Evolutionary conservation across 2,113 vertebrate genomes (phyloP).

Genomic region (Pseudonaja textilis): DNA sequence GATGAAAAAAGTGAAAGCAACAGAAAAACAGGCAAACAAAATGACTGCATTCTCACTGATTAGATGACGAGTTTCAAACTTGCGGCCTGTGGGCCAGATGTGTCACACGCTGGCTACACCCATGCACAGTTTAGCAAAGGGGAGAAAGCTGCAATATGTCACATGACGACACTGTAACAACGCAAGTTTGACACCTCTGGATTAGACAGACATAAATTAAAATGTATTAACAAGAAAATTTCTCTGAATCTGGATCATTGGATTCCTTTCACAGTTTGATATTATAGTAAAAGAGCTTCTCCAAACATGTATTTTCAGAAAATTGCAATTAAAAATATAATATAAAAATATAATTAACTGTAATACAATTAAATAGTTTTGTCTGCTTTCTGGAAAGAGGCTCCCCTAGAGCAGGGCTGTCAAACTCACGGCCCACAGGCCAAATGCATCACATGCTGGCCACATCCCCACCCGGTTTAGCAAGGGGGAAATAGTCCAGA

Average conservation of each 20-base stretch:
- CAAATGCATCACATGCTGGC: too few relatives aligned
- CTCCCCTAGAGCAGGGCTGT: not conserved
- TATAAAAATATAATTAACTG: not conserved
- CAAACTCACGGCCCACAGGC: too few relatives aligned
- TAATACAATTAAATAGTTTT: not conserved
- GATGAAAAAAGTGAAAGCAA: not conserved
- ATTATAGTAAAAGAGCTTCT: not conserved
- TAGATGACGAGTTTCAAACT: not conserved
- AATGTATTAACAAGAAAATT: not conserved
- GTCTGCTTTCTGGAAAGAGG: not conserved
- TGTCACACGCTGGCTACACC: too few relatives aligned
- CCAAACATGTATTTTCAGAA: not conserved
- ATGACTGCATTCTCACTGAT: not conserved
- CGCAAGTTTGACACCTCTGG: too few relatives aligned
- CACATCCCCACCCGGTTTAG: too few relatives aligned
- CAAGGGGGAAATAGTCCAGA: too few relatives aligned
- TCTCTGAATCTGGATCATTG: not conserved
- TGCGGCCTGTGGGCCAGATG: too few relatives aligned
- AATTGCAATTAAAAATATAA: not conserved
- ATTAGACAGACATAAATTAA: not conserved
- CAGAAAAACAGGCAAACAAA: not conserved
- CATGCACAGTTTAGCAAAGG: too few relatives aligned
- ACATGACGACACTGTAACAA: too few relatives aligned
- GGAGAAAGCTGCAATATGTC: too few relatives aligned
- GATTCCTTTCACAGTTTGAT: not conserved